Evolutionary conservation across 2,113 vertebrate species (phyloP).

Genomic region (Coreoperca whiteheadi): DNA sequence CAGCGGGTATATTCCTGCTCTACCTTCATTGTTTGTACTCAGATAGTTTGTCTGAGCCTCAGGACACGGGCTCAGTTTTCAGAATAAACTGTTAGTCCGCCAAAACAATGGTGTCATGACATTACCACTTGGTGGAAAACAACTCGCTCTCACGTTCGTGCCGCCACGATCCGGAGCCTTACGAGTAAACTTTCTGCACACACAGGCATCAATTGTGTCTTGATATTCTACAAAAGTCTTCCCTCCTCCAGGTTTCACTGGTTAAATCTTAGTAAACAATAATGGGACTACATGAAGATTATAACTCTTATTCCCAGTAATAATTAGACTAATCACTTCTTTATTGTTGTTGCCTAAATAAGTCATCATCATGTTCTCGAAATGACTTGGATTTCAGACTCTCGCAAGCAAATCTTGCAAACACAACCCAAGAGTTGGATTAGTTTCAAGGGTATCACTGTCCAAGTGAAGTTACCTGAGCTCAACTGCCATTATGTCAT

Average conservation of each 20-base stretch:
- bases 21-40: conserved; percentile 29
- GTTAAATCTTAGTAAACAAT: conserved; percentile 1
- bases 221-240: not conserved
- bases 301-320: not conserved
- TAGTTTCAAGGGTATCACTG: conserved; percentile 77
- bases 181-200: not conserved
- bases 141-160: conserved; percentile 44
- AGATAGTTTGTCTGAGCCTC: conserved; percentile 68
- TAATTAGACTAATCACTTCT: not conserved
- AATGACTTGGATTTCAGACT: conserved; percentile 45
- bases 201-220: not conserved
- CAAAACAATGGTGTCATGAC: conserved; percentile 61
- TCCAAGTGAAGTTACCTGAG: conserved; percentile 76
- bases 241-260: not conserved
- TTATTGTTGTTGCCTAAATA: not conserved
- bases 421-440: conserved; percentile 57
- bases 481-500: conserved; percentile 71
- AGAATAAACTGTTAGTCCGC: conserved; percentile 59
- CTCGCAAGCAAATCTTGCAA: conserved; percentile 40
- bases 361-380: not conserved
- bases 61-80: conserved; percentile 74
- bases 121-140: conserved; percentile 63
- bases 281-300: not conserved
- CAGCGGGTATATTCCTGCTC: conserved; percentile 8
- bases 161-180: conserved; percentile 19